Percentiles rank a stretch among this genome's conserved stretches.
Evolutionary conservation across 2,797 vertebrate species (phyloP).

Genomic region (Sciaenops ocellatus): DNA sequence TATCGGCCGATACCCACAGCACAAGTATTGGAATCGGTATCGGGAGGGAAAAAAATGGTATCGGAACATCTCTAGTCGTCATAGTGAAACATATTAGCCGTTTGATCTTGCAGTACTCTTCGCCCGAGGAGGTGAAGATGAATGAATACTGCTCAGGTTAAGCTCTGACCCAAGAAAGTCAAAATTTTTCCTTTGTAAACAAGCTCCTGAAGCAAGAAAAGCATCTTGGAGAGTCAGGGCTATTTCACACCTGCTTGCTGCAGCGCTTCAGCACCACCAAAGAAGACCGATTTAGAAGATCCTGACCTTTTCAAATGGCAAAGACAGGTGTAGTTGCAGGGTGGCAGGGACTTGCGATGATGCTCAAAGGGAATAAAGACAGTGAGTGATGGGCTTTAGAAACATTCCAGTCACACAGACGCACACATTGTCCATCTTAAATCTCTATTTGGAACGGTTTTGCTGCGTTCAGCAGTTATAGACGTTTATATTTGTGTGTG

Average conservation of each 20-base stretch:
- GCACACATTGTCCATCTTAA: conserved; percentile 28
- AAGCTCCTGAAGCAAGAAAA: background rate
- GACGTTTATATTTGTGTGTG: conserved; percentile 2
- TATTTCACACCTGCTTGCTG: conserved; percentile 12
- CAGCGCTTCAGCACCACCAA: background rate
- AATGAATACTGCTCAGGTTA: background rate
- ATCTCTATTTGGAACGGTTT: conserved; percentile 33
- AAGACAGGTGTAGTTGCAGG: conserved; percentile 51
- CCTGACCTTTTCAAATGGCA: conserved; percentile 72
- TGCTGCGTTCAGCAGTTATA: conserved; percentile 58
- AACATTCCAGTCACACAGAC: conserved; percentile 43
- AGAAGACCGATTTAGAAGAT: conserved; percentile 16
- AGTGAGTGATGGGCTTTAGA: conserved; percentile 67
- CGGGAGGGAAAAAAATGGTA: no score
- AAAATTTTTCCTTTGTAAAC: background rate
- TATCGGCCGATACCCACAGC: no score
- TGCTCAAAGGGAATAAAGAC: conserved; percentile 52
- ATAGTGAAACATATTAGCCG: conserved; percentile 7
- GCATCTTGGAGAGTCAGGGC: background rate
- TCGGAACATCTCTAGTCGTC: no score
- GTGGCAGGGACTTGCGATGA: conserved; percentile 46
- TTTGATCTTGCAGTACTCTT: background rate
- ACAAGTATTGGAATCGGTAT: no score
- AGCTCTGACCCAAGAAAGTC: background rate
- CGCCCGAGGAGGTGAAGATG: conserved; percentile 3